Percentiles rank a stretch among this genome's conserved stretches.
phyloP scores from a whole-genome alignment of 2,888 invertebrate species.

The Plebejus melissa region DNA sequence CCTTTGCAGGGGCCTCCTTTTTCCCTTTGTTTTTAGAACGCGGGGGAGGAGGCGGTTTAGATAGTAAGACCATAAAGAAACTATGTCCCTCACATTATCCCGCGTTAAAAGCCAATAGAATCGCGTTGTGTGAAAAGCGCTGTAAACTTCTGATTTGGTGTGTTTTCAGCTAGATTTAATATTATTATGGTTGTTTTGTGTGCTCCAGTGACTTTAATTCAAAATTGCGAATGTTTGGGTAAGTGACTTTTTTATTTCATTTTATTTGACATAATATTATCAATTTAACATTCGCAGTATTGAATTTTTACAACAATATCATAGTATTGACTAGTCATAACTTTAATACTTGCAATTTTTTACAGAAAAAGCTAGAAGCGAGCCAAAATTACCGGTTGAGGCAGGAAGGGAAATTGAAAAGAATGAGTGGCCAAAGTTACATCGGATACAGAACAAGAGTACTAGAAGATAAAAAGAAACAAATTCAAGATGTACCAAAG shows the following conservation, averaged over 20 bases:
- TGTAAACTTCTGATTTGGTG: neutral
- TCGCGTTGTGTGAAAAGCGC: neutral
- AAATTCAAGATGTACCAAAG: constrained; percentile 27
- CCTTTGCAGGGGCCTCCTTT: no score
- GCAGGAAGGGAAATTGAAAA: constrained; percentile 50
- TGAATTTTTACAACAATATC: neutral
- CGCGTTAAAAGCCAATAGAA: no score
- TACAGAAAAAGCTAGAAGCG: constrained; percentile 41
- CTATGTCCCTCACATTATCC: neutral
- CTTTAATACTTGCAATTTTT: neutral
- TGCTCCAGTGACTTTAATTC: constrained; percentile 33
- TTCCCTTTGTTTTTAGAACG: no score
- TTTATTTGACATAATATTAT: neutral
- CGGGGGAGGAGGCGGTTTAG: no score
- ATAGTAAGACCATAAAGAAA: neutral
- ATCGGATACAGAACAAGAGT: constrained; percentile 49
- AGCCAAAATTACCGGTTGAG: constrained; percentile 46
- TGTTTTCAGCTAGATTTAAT: neutral
- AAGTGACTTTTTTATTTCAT: neutral
- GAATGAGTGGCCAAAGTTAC: constrained; percentile 60
- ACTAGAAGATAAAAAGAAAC: constrained; percentile 39
- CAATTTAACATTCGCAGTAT: constrained; percentile 20
- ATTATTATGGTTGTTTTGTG: neutral
- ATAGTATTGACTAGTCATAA: neutral
- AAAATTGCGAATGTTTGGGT: constrained; percentile 36